phyloP scores from a whole-genome alignment of 1,140 invertebrate genomes.

The Drosophila nannoptera region DNA sequence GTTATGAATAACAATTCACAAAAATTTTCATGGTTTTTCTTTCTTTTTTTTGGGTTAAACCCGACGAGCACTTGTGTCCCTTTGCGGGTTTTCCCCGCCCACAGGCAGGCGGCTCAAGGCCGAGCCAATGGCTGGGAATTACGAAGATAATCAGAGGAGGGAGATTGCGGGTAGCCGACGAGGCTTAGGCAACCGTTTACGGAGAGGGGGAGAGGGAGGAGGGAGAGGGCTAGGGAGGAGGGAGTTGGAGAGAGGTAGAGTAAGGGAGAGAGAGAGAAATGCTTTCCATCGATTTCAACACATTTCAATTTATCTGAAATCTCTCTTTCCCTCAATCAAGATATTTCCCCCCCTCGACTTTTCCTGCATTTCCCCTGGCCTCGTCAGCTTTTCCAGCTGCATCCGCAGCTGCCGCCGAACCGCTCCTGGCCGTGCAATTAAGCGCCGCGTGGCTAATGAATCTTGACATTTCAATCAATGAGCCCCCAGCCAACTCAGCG shows the following conservation, averaged over 20 bases:
- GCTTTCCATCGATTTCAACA: neutral
- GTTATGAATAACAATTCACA: slow-evolving; percentile 38
- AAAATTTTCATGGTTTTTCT: slow-evolving; percentile 6
- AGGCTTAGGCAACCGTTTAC: too few species aligned
- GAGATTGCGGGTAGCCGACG: neutral
- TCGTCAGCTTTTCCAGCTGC: too few species aligned
- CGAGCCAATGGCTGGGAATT: slow-evolving; percentile 3
- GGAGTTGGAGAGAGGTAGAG: too few species aligned
- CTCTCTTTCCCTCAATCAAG: too few species aligned
- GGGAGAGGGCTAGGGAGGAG: too few species aligned
- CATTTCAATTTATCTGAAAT: neutral
- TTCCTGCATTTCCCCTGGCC: too few species aligned
- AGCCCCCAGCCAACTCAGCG: slow-evolving; percentile 33
- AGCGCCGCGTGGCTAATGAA: slow-evolving; percentile 57
- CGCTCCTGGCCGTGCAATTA: slow-evolving; percentile 32
- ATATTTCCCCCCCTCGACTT: too few species aligned
- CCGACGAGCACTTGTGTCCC: slow-evolving; percentile 55
- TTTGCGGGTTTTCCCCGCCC: slow-evolving; percentile 19
- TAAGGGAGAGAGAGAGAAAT: too few species aligned
- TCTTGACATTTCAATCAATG: slow-evolving; percentile 73
- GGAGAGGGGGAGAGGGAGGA: too few species aligned
- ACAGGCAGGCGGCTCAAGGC: neutral
- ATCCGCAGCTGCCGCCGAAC: slow-evolving; percentile 22
- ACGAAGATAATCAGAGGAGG: too few species aligned
- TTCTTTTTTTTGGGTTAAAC: slow-evolving; percentile 33